Percentiles rank a stretch among this genome's conserved stretches.
Conservation (phyloP, 2,113 vertebrate species). For the Epinephelus cyanopodus region DNA sequence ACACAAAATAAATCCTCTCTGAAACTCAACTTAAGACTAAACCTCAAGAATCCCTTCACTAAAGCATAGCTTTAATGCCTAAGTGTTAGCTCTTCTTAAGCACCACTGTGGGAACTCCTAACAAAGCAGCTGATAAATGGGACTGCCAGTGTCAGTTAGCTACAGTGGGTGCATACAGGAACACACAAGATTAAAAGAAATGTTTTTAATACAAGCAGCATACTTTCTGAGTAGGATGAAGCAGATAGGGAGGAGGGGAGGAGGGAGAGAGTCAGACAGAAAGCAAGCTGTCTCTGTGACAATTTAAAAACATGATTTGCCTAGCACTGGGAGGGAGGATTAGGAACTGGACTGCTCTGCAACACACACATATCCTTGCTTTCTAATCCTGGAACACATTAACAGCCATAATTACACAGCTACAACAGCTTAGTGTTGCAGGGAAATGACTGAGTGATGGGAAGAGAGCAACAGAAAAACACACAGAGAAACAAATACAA, state of each 20-base stretch:
- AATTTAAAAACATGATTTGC: slow-evolving; percentile 64
- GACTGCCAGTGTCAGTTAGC: slow-evolving; percentile 43
- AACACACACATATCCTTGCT: slow-evolving; percentile 38
- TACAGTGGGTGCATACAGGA: slow-evolving; percentile 32
- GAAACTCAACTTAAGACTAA: slow-evolving; percentile 24
- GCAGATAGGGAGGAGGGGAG: slow-evolving; percentile 22
- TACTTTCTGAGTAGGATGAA: slow-evolving; percentile 51
- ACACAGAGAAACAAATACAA: slow-evolving; percentile 16
- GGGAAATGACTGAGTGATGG: slow-evolving; percentile 45
- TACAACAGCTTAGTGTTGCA: slow-evolving; percentile 77
- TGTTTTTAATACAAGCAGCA: slow-evolving; percentile 52
- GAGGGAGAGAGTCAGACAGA: slow-evolving; percentile 19
- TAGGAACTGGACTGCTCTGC: slow-evolving; percentile 56
- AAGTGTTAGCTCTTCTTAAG: slow-evolving; percentile 38
- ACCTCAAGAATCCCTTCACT: slow-evolving; percentile 9
- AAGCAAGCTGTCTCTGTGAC: slow-evolving; percentile 55
- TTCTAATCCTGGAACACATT: slow-evolving; percentile 80
- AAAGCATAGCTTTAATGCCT: slow-evolving; percentile 26
- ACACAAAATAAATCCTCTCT: slow-evolving; percentile 34
- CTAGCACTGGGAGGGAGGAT: slow-evolving; percentile 58
- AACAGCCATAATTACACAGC: slow-evolving; percentile 76
- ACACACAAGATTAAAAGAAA: slow-evolving; percentile 47
- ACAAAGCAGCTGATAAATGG: slow-evolving; percentile 63
- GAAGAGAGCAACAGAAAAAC: slow-evolving; percentile 18
- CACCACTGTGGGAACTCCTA: slow-evolving; percentile 35